Percentiles rank a stretch among this genome's conserved stretches.
These are phyloP conservation scores for Sciaenops ocellatus DNA, from an alignment of 2,797 vertebrate genomes.

Conservation along the genomic window DNA sequence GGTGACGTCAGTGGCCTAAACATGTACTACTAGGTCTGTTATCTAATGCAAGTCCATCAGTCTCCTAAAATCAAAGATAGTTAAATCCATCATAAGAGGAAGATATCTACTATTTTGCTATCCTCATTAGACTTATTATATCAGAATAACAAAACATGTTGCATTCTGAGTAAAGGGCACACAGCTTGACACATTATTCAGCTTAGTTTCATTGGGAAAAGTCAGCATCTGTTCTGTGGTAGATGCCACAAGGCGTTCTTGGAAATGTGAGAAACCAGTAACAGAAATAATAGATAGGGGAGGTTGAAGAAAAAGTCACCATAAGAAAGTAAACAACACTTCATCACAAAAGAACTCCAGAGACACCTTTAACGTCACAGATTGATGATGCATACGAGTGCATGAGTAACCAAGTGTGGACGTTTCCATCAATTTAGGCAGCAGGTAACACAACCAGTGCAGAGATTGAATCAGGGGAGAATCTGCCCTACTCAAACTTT, in stretches of 20 bases:
- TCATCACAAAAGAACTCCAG: slow-evolving; percentile 22
- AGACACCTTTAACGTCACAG: slow-evolving; percentile 1
- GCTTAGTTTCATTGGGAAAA: slow-evolving; percentile 49
- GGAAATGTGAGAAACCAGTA: slow-evolving; percentile 50
- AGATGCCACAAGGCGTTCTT: slow-evolving; percentile 60
- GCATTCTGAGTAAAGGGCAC: slow-evolving; percentile 44
- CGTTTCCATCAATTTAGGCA: slow-evolving; percentile 2
- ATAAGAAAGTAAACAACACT: slow-evolving; percentile 41
- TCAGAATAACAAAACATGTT: slow-evolving; percentile 47
- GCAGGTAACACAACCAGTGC: background rate
- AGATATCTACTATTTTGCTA: slow-evolving; percentile 9
- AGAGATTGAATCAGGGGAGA: background rate
- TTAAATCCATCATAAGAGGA: background rate
- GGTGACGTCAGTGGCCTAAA: too few relatives aligned
- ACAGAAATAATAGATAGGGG: slow-evolving; percentile 21
- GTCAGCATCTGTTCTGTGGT: slow-evolving; percentile 61
- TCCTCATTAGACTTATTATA: slow-evolving; percentile 39
- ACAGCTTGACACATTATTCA: slow-evolving; percentile 61
- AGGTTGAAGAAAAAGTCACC: slow-evolving; percentile 16
- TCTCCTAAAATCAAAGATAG: slow-evolving; percentile 6
- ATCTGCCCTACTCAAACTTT: background rate
- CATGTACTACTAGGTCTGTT: background rate
- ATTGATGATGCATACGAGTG: slow-evolving; percentile 21
- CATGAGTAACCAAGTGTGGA: slow-evolving; percentile 2
- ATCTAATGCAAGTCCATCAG: background rate